A percentile compares a stretch with the other conserved stretches of the same genome.
These are phyloP conservation scores for Achroia grisella DNA, from an alignment of 1,140 invertebrate genomes.

Conservation along the genomic window DNA sequence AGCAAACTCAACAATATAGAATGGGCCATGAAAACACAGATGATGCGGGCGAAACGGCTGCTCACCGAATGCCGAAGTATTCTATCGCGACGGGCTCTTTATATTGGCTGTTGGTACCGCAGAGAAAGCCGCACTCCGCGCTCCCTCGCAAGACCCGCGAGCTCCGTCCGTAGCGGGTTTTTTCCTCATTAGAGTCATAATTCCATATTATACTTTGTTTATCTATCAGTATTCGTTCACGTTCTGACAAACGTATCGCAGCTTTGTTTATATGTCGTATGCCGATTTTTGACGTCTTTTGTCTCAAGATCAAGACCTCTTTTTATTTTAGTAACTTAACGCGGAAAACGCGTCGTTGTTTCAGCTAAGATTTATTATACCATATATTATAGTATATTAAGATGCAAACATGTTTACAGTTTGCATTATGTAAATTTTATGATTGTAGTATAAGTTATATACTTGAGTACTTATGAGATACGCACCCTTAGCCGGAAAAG, in stretches of 20 bases:
- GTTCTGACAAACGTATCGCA: slow-evolving; percentile 24
- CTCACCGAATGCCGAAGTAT: slow-evolving; percentile 69
- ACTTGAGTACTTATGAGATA: too few species aligned
- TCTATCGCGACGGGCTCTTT: slow-evolving; percentile 63
- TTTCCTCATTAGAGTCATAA: slow-evolving; percentile 67
- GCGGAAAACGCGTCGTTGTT: too few species aligned
- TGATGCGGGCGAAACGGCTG: slow-evolving; percentile 67
- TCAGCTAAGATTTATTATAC: too few species aligned
- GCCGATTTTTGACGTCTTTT: background rate
- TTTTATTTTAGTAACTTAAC: too few species aligned
- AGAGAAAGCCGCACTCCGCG: slow-evolving; percentile 66
- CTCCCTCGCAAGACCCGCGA: slow-evolving; percentile 42
- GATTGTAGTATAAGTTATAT: too few species aligned
- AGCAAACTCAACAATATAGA: slow-evolving; percentile 35
- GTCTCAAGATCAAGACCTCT: background rate
- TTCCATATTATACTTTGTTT: slow-evolving; percentile 46
- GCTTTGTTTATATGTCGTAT: slow-evolving; percentile 8
- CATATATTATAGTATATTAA: too few species aligned
- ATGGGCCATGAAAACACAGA: slow-evolving; percentile 39
- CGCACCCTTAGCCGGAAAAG: background rate
- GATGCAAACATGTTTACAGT: too few species aligned
- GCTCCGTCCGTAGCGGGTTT: slow-evolving; percentile 57
- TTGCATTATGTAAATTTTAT: too few species aligned
- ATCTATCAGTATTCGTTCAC: slow-evolving; percentile 42
- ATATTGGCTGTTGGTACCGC: slow-evolving; percentile 53